A percentile compares a stretch with the other conserved stretches of the same genome.
Conservation (phyloP, 2,888 invertebrate species). For the Lasioglossum oenotherae region DNA sequence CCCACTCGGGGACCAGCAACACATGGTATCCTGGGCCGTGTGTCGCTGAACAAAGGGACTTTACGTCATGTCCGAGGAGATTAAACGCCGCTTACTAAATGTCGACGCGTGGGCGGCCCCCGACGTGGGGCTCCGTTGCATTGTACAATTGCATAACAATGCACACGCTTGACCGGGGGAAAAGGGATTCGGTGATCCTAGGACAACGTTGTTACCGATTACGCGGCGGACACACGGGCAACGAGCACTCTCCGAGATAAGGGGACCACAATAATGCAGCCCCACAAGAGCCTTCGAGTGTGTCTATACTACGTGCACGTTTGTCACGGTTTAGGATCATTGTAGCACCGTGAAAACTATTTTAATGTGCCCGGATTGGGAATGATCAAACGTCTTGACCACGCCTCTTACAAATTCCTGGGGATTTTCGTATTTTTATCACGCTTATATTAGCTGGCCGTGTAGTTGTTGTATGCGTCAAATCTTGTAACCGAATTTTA, state of each 20-base stretch:
- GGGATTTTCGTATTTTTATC: too few relatives aligned
- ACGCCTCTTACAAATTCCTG: too few relatives aligned
- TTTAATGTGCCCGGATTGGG: neutral
- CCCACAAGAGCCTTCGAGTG: neutral
- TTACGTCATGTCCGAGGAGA: constrained; percentile 67
- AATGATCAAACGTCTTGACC: neutral
- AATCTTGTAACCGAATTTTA: too few relatives aligned
- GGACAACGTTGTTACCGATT: constrained; percentile 49
- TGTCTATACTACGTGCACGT: neutral
- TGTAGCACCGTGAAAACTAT: neutral
- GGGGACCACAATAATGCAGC: neutral
- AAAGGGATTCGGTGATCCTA: constrained; percentile 46
- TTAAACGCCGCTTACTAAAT: constrained; percentile 70
- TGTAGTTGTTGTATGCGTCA: too few relatives aligned
- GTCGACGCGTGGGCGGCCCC: constrained; percentile 67
- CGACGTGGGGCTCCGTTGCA: constrained; percentile 36
- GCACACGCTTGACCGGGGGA: constrained; percentile 11
- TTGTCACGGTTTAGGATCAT: neutral
- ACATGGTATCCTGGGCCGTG: constrained; percentile 38
- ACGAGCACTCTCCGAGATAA: constrained; percentile 1
- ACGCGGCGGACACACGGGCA: constrained; percentile 10
- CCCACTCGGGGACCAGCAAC: constrained; percentile 46
- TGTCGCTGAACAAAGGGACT: constrained; percentile 66
- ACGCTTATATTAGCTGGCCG: too few relatives aligned
- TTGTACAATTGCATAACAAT: constrained; percentile 67